phyloP scores from a whole-genome alignment of 2,888 invertebrate genomes.

The Trichopoda pennipes region DNA sequence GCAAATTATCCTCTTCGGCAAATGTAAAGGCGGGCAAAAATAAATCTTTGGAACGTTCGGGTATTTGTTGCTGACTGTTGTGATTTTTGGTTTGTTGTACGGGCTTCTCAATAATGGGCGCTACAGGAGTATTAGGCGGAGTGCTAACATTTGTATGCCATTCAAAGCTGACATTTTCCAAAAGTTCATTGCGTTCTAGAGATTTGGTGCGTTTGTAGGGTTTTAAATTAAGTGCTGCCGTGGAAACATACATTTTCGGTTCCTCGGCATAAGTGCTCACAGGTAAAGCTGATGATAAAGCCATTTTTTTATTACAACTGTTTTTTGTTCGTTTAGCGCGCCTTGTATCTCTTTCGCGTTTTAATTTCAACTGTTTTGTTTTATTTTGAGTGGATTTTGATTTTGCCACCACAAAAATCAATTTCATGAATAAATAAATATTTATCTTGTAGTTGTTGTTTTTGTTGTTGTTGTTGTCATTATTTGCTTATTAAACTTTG shows the following conservation, averaged over 20 bases:
- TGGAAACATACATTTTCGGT: constrained; percentile 63
- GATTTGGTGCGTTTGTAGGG: constrained; percentile 29
- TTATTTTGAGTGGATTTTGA: constrained; percentile 41
- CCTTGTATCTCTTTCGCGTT: constrained; percentile 60
- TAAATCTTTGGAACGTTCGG: constrained; percentile 48
- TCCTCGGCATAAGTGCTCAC: constrained; percentile 55
- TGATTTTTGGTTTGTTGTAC: constrained; percentile 26
- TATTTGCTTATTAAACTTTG: constrained; percentile 42
- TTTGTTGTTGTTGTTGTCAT: constrained; percentile 33
- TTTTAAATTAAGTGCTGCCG: constrained; percentile 64
- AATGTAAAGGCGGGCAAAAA: constrained; percentile 57
- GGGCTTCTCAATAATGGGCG: constrained; percentile 28
- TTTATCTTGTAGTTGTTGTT: constrained; percentile 46
- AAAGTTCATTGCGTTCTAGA: constrained; percentile 2
- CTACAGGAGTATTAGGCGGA: constrained; percentile 63
- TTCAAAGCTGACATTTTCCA: constrained; percentile 57
- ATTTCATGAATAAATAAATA: constrained; percentile 46
- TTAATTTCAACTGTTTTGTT: constrained; percentile 67
- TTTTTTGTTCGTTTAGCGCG: constrained; percentile 32
- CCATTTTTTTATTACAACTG: constrained; percentile 41
- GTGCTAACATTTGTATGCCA: constrained; percentile 69
- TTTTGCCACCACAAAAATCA: constrained; percentile 57
- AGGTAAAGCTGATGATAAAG: constrained; percentile 58
- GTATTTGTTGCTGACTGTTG: constrained; percentile 1
- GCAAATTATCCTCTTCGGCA: constrained; percentile 69